Evolutionary conservation across 2,113 vertebrate species (phyloP), one percentile per base, ranked within the genome.

Genomic region (Microcebus lehilahytsara): DNA sequence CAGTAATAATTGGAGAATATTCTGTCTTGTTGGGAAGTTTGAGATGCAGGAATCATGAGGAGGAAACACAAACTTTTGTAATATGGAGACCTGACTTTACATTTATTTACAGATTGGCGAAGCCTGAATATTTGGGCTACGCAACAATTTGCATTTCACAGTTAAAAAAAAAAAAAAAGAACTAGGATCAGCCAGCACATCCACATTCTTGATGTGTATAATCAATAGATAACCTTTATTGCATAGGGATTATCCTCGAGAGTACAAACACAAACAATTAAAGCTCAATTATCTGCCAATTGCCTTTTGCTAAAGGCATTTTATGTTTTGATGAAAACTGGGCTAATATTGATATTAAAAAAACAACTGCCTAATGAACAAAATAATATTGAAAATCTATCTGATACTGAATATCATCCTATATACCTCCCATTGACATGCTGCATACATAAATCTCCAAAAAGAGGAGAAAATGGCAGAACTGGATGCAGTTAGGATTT

Each of bases 251-350:
- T 92, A 60, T 71, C 37, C 67, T 60, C 71, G 42, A 40, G n/a
- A 89, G 9, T 53, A 86, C 7, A 85, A 95, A 56, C 34, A 53
- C 20, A 96, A 88, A 71, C 1, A n/a, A 8, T 91, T 23, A 64
- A 22, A 80, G 37, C 32, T 88, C 66, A 62, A 53, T 95, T 53
- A 89, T 69, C 60, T 85, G 27, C 23, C 30, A 86, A 49, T 51
- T 95, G 80, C 6, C 16, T 92, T 86, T 93, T 88, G 32, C 32
- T 91, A 80, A 85, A 89, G 27, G 5, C n/a, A 80, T 80, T 80
- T 97, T 88, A 71, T 71, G 27, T 83, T 89, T 75, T 93, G 53
- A 72, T 81, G 42, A 9, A 58, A 81, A 72, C 5, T 11, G 37
- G 22, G 9, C 56, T 56, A 53, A 78, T 88, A 92, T 72, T n/a